Evolutionary conservation across 1,140 invertebrate genomes (phyloP).

Genomic region (Drosophila sproati): DNA sequence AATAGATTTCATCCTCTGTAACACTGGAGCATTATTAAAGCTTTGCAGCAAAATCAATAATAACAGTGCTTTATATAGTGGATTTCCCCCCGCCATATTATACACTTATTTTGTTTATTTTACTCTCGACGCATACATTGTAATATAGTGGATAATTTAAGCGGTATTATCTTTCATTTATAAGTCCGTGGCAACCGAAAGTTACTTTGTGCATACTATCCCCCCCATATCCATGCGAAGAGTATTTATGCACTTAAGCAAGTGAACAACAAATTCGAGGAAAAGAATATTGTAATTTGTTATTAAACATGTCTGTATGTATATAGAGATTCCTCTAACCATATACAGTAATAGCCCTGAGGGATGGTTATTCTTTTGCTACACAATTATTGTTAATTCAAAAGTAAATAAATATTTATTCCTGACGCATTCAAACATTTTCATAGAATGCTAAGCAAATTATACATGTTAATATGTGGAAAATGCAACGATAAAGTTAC

Average conservation of each 20-base stretch:
- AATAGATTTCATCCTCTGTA: slow-evolving; percentile 57
- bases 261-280: background rate
- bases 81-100: slow-evolving; percentile 26
- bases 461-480: too few relatives aligned
- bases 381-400: too few relatives aligned
- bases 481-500: too few relatives aligned
- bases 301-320: background rate
- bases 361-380: too few relatives aligned
- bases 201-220: background rate
- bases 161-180: slow-evolving; percentile 1
- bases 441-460: too few relatives aligned
- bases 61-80: slow-evolving; percentile 11
- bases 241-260: slow-evolving; percentile 3
- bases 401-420: too few relatives aligned
- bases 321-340: too few relatives aligned
- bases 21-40: slow-evolving; percentile 54
- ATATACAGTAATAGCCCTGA: too few relatives aligned
- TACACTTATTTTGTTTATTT: slow-evolving; percentile 29
- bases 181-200: background rate
- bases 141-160: background rate
- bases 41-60: slow-evolving; percentile 49
- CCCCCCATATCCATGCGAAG: background rate
- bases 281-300: slow-evolving; percentile 1
- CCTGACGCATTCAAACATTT: too few relatives aligned
- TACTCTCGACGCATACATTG: slow-evolving; percentile 3